Evolutionary conservation across 92 coral and sea anemone genomes (phyloP), one percentile per base, ranked within the genome.

Genomic region (Micromussa lordhowensis): DNA sequence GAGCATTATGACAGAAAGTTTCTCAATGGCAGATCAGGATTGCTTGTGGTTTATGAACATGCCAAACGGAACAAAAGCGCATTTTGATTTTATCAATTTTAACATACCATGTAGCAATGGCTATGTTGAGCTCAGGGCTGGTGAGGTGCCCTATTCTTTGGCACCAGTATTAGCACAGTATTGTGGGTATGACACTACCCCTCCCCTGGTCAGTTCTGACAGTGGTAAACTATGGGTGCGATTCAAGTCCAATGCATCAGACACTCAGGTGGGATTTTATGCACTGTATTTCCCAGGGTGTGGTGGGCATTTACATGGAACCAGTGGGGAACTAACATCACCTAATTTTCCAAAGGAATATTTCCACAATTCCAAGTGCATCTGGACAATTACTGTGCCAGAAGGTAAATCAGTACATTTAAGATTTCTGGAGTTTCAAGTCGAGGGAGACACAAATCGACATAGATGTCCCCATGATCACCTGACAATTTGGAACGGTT

Each of bases 31-130:
- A 68, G 95, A 97, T 44, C 82, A 83, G 40, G 96, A 97, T 66
- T 97, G 99, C 82, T 83, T 97, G 44, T 97, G 99, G 99, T 93
- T 88, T 54, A 93, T 90, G 18, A 88, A 86, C 32, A 82, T 96
- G 22, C 92, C 96, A 31, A 90, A 89, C 84, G 92, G 94, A 5
- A 90, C 83, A 32, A 95, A 93, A 90, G 83, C 96, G n/a, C 88
- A 88, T 63, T 79, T 97, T 57, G 96, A 92, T 44, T 97, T 97
- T 69, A 85, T 96, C n/a, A 91, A 91, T 80, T 97, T 97, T 78
- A 91, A 95, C 44, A 68, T 97, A 8, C 96, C 96, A 77, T 97
- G 99, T 77, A 78, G 82, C 14, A 78, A 84, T 83, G 99, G 99
- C 3, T 49, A 86, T 8, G 88, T 92, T 11, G 95, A 96, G 40